phyloP scores from a whole-genome alignment of 2,888 invertebrate species.

The Serrognathus titanus region DNA sequence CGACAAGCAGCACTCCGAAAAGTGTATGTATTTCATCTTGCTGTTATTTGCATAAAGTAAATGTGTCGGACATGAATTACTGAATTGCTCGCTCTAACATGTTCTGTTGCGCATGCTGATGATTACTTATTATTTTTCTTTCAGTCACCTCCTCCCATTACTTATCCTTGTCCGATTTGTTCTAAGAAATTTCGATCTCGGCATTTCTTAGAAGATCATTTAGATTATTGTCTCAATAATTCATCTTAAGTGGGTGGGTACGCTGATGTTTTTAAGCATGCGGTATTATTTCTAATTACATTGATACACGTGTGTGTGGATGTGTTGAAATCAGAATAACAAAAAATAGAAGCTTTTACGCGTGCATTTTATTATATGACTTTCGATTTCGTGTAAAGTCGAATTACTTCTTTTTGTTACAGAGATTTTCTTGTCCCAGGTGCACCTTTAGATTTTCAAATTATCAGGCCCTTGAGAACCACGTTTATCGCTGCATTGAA shows the following conservation, averaged over 20 bases:
- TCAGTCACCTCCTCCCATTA: constrained; percentile 49
- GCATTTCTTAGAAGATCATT: constrained; percentile 55
- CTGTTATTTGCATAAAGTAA: neutral
- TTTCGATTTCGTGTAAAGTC: too few relatives aligned
- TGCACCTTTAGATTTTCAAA: constrained; percentile 29
- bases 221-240: constrained; percentile 40
- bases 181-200: constrained; percentile 53
- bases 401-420: constrained; percentile 12
- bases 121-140: constrained; percentile 8
- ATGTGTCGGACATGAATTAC: constrained; percentile 1
- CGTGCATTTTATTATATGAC: too few relatives aligned
- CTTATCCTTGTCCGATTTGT: constrained; percentile 59
- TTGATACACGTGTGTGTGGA: too few relatives aligned
- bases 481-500: constrained; percentile 33
- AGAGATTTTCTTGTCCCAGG: constrained; percentile 24
- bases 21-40: constrained; percentile 12
- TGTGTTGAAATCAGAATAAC: too few relatives aligned
- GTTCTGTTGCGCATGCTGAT: neutral
- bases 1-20: constrained; percentile 14
- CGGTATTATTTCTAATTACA: too few relatives aligned
- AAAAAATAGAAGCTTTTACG: too few relatives aligned
- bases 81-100: neutral
- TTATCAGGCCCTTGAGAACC: constrained; percentile 31
- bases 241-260: too few relatives aligned
- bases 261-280: too few relatives aligned